phyloP scores from a whole-genome alignment of 2,888 invertebrate genomes.

The Barypeithes pellucidus region DNA sequence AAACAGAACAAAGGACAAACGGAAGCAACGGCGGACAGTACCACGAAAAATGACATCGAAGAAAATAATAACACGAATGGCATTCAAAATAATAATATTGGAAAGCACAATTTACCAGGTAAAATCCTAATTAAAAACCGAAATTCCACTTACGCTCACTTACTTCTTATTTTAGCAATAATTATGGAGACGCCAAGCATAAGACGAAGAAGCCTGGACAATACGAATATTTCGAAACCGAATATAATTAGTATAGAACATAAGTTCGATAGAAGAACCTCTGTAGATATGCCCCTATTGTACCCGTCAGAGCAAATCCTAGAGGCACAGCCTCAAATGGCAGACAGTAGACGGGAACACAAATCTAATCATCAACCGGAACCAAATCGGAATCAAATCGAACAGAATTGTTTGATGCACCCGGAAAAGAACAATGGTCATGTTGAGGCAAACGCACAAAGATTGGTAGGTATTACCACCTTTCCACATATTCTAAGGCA shows the following conservation, averaged over 20 bases:
- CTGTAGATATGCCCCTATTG: background rate
- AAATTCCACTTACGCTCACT: too few species aligned
- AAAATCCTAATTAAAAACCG: background rate
- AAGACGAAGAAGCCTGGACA: conserved; percentile 31
- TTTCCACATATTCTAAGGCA: too few species aligned
- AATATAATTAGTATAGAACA: conserved; percentile 1
- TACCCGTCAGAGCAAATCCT: background rate
- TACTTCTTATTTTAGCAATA: conserved; percentile 45
- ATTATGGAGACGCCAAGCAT: conserved; percentile 36
- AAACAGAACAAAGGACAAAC: conserved; percentile 26
- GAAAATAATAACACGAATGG: conserved; percentile 43
- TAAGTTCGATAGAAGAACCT: conserved; percentile 1
- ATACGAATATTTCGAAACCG: conserved; percentile 11
- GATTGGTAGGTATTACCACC: conserved; percentile 9
- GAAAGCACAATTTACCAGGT: conserved; percentile 50
- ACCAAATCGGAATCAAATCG: background rate
- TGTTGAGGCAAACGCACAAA: background rate
- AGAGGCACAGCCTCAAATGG: background rate
- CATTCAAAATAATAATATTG: conserved; percentile 37
- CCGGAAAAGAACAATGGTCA: background rate
- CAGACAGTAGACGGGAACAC: background rate
- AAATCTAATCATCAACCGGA: background rate
- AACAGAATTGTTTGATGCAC: background rate
- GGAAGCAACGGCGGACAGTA: background rate
- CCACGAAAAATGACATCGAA: conserved; percentile 23